phyloP scores from a whole-genome alignment of 2,888 invertebrate genomes.

The Aquatica leii region DNA sequence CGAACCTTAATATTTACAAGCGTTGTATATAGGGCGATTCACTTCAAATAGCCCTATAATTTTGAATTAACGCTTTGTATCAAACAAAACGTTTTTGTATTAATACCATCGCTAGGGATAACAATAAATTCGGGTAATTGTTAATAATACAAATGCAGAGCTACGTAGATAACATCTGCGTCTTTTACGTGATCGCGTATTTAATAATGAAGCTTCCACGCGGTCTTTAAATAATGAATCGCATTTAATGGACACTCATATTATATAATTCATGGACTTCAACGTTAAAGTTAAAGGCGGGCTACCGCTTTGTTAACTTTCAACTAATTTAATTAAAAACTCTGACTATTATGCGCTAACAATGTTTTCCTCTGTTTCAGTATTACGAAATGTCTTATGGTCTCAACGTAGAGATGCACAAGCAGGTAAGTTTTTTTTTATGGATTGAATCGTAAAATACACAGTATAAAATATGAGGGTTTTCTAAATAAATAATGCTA shows the following conservation, averaged over 20 bases:
- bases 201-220: conserved; percentile 29
- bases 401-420: conserved; percentile 87
- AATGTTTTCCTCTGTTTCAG: conserved; percentile 76
- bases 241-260: conserved; percentile 27
- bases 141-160: conserved; percentile 27
- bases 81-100: neutral
- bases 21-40: too few species aligned
- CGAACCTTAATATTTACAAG: too few species aligned
- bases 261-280: conserved; percentile 28
- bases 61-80: neutral
- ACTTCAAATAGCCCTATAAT: too few species aligned
- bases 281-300: conserved; percentile 24
- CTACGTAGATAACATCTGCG: conserved; percentile 22
- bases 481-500: conserved; percentile 1
- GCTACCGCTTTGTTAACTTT: conserved; percentile 2
- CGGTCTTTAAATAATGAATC: conserved; percentile 27
- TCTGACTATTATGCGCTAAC: too few species aligned
- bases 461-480: neutral
- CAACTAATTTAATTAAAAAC: conserved; percentile 8
- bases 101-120: too few species aligned
- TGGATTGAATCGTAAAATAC: neutral
- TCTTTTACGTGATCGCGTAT: conserved; percentile 26
- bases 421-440: conserved; percentile 28
- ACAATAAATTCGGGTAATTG: conserved; percentile 31
- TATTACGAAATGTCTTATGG: conserved; percentile 99